Conservation (phyloP, 2,888 invertebrate species). For the Harpalus rubripes region DNA sequence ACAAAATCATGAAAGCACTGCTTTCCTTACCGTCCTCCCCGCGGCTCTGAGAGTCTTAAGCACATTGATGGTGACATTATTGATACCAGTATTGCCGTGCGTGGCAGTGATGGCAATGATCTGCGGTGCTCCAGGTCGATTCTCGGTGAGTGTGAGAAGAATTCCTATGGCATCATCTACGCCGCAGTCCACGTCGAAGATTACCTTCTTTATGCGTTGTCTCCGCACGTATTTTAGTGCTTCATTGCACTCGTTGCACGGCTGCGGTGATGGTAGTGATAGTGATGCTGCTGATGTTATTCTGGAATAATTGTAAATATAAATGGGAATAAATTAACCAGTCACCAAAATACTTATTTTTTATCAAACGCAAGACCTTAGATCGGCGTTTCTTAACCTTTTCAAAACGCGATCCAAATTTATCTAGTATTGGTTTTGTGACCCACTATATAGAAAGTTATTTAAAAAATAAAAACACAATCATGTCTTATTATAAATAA, state of each 20-base stretch:
- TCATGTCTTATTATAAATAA: too few relatives aligned
- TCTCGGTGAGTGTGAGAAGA: slow-evolving; percentile 73
- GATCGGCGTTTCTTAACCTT: too few relatives aligned
- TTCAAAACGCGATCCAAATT: too few relatives aligned
- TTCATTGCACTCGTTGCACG: background rate
- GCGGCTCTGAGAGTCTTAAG: slow-evolving; percentile 77
- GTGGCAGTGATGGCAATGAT: slow-evolving; percentile 80
- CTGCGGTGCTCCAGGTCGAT: slow-evolving; percentile 72
- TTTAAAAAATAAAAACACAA: too few relatives aligned
- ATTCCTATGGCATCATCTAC: slow-evolving; percentile 78
- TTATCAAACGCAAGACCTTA: too few relatives aligned
- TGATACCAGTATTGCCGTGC: slow-evolving; percentile 78
- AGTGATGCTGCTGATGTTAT: background rate
- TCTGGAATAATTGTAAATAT: background rate
- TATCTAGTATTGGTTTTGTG: too few relatives aligned
- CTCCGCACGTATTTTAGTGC: background rate
- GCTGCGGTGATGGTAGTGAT: background rate
- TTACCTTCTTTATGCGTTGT: slow-evolving; percentile 68
- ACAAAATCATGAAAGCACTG: too few relatives aligned
- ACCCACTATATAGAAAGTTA: too few relatives aligned
- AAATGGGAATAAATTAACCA: too few relatives aligned
- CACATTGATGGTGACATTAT: slow-evolving; percentile 78
- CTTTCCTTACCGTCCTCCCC: slow-evolving; percentile 74
- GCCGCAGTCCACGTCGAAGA: slow-evolving; percentile 79
- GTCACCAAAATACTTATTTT: too few relatives aligned